Base-by-base conservation (phyloP, 2,888 invertebrate species). In the Cistogaster globosa region DNA sequence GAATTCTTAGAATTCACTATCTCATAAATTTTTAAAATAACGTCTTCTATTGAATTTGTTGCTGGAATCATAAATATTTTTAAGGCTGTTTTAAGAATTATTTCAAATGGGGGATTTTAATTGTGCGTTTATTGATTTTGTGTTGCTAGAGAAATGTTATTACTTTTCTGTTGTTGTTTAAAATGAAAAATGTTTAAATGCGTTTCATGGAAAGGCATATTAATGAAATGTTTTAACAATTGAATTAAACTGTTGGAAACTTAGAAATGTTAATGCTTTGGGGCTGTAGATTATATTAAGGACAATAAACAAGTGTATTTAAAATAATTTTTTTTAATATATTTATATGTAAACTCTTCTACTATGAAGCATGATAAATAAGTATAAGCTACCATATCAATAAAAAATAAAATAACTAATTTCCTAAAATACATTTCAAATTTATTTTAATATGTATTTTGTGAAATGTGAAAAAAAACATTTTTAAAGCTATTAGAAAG, bases 1-100 rank as follows among this genome's bases (percentile, higher is more conserved):
- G 57, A 57, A 76, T 82, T 75, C 75, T 20, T 26, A 57, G 75
- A 76, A 82, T 69, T 62, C 38, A 53, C 26, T 36, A 76, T 62
- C 62, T 48, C 65, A 8, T 57, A 55, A 18, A 45, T 12, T 48
- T n/a, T 14, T 2, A 42, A 42, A 42, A 12, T 5, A 42, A 48
- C 14, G 18, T 18, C 9, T 53, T n/a, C 14, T 53, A 53, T 53
- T 18, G 20, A 53, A 53, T 14, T 4, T 2, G 45, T n/a, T n/a
- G 45, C 16, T 48, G 42, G n/a, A 48, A 48, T 20, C 12, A 18
- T n/a, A 53, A 53, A 53, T 18, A 53, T 12, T 8, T 18, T 53
- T 20, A 8, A 53, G n/a, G 48, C n/a, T 20, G 51, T 53, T 53
- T 53, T 51, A n/a, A 18, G 18, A 53, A 18, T 53, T 18, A 53